These are phyloP conservation scores for Cordylochernes scorpioides DNA, from an alignment of 2,888 invertebrate genomes.

Conservation along the genomic window DNA sequence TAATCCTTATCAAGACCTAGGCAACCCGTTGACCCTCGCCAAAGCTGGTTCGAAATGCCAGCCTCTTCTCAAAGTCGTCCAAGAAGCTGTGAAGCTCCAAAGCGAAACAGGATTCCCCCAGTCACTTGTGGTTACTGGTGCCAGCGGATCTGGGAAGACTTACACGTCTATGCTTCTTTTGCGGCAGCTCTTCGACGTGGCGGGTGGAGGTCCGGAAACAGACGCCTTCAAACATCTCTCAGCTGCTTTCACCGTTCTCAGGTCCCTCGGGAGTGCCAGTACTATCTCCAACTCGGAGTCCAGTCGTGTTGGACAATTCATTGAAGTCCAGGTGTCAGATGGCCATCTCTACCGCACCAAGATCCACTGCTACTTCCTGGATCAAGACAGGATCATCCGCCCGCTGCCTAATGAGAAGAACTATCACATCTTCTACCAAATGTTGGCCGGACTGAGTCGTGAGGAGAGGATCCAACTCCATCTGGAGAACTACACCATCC, in stretches of 20 bases:
- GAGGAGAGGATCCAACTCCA: constrained; percentile 59
- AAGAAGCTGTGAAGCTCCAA: constrained; percentile 72
- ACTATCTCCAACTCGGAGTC: constrained; percentile 70
- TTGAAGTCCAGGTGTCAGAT: constrained; percentile 81
- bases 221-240: constrained; percentile 84
- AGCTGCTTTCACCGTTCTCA: constrained; percentile 72
- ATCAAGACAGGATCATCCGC: constrained; percentile 49
- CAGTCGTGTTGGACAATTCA: constrained; percentile 78
- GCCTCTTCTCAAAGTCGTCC: constrained; percentile 58
- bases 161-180: constrained; percentile 68
- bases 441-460: constrained; percentile 59
- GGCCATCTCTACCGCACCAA: constrained; percentile 77
- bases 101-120: constrained; percentile 83
- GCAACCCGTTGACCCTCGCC: constrained; percentile 57
- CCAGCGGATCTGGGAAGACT: constrained; percentile 77
- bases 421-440: constrained; percentile 88
- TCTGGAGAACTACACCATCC: constrained; percentile 52
- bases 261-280: constrained; percentile 67
- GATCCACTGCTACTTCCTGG: constrained; percentile 82
- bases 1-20: constrained; percentile 60
- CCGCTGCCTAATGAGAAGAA: constrained; percentile 65
- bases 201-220: constrained; percentile 75
- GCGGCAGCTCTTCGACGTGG: constrained; percentile 66
- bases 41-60: constrained; percentile 37
- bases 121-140: constrained; percentile 50